Base-by-base conservation (phyloP, 2,797 vertebrate species). In the Coranthus polyacanthus region DNA sequence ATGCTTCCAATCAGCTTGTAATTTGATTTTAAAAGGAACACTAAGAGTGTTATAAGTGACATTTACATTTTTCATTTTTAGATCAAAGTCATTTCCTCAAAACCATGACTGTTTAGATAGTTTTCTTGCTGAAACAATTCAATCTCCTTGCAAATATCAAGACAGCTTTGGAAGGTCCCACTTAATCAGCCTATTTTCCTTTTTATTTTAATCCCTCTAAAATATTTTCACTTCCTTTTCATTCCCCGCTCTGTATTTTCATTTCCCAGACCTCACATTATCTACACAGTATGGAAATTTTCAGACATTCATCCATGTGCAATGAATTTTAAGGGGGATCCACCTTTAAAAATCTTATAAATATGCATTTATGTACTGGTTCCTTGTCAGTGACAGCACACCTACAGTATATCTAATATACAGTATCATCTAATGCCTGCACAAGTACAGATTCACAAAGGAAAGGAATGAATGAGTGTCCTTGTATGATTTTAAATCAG, bases 331-430 rank as follows among this genome's bases (percentile, higher is more conserved):
- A 79, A 89, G 49, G 42, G 54, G 58, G 61, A 74, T 76, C 67
- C 42, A 22, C 50, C 62, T 44, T 87, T 72, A 65, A 67, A 75
- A 43, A 78, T 74, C 69, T 87, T 75, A 85, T 82, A 88, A 82
- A 86, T 92, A 90, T 88, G 78, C 76, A 91, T 87, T 87, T 86
- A 92, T 91, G 77, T 91, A 90, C 90, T 89, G 74, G 82, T 75
- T 86, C 67, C 80, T 75, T 80, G 78, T 85, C 70, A n/a, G 59
- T 50, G 47, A 73, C 60, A 57, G 72, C 64, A 61, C 72, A 63
- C 24, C 68, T 84, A 70, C 72, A 62, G 71, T 76, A 57, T 66
- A 73, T 83, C 53, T 60, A 44, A 5, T 44, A 8, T 20, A 49
- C 57, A 22, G 50, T 37, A 59, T 62, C 32, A 42, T 72, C 58